Conservation (phyloP, 2,888 invertebrate species). For the Lordiphosa fenestrarum region DNA sequence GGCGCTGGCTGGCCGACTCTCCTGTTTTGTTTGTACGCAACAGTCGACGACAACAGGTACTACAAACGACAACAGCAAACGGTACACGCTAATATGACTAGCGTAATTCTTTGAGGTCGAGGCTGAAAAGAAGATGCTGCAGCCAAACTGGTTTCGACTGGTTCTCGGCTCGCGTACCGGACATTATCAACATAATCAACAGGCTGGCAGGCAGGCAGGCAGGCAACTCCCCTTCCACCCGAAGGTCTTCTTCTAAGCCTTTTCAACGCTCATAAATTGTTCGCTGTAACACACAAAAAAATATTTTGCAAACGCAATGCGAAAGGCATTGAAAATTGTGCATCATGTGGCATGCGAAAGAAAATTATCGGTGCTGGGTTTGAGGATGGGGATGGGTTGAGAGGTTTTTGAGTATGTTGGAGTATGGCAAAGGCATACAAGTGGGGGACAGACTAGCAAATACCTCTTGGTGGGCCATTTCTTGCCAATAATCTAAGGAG, state of each 20-base stretch:
- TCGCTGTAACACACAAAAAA: constrained; percentile 51
- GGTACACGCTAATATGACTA: constrained; percentile 75
- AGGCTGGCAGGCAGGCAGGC: constrained; percentile 21
- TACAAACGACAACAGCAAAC: constrained; percentile 38
- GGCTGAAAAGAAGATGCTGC: constrained; percentile 38
- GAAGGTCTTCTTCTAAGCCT: constrained; percentile 57
- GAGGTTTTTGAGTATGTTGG: not conserved
- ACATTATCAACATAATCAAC: constrained; percentile 74
- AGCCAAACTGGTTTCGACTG: constrained; percentile 57
- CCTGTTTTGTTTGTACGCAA: constrained; percentile 53
- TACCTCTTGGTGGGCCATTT: no score
- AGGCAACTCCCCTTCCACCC: constrained; percentile 3
- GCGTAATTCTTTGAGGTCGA: constrained; percentile 49
- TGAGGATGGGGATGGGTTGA: not conserved
- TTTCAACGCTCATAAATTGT: constrained; percentile 75
- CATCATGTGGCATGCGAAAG: constrained; percentile 41
- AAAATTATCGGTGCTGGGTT: constrained; percentile 42
- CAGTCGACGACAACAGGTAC: constrained; percentile 53
- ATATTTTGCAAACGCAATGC: constrained; percentile 71
- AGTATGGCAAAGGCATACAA: not conserved
- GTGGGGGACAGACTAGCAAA: no score
- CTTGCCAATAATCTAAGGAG: no score
- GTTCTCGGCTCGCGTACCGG: constrained; percentile 31
- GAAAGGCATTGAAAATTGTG: constrained; percentile 32
- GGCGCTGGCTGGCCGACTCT: constrained; percentile 5